Base-by-base conservation (phyloP, 1,140 invertebrate species). In the Harpegnathos saltator region DNA sequence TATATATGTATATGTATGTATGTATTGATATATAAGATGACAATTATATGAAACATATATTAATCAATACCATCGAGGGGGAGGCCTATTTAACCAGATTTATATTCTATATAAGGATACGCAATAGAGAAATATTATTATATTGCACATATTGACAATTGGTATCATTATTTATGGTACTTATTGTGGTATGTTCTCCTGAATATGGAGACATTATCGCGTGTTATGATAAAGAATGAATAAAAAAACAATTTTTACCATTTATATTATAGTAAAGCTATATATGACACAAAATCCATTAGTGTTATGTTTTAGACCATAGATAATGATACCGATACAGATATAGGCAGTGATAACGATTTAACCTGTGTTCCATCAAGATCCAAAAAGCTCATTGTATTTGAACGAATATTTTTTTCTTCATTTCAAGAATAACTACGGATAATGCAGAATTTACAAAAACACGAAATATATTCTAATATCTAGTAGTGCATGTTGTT, bases 11-110 rank as follows among this genome's bases (percentile, higher is more conserved):
- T 85, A 80, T 89, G 86, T 86, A 75, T 84, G 74, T 85, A 80
- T 89, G 86, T 89, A 86, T 86, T 82, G 85, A 88, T 89, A 86
- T 89, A 89, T 88, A 85, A 89, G 81, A 82, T 88, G 62, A 89
- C 65, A 81, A 89, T 88, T 89, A 88, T 86, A 89, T 86, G 85
- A 88, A 80, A 75, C 81, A 50, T 85, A 83, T 89, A 86, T 65
- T 84, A 89, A 88, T 89, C 80, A 81, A 88, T 85, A 85, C 68
- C 58, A 77, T 77, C 58, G 75, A n/a, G n/a, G n/a, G n/a, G 24
- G 52, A 88, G 84, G 88, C 86, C 88, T 89, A 89, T 89, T 68
- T 86, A 86, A 88, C 59, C 56, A 82, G 44, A 82, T 85, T 74
- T 73, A 73, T 74, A 74, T 74, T 82, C 38, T 74, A 74, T 78